Evolutionary conservation across 1,140 invertebrate genomes (phyloP).

Genomic region (Theocolax elegans): DNA sequence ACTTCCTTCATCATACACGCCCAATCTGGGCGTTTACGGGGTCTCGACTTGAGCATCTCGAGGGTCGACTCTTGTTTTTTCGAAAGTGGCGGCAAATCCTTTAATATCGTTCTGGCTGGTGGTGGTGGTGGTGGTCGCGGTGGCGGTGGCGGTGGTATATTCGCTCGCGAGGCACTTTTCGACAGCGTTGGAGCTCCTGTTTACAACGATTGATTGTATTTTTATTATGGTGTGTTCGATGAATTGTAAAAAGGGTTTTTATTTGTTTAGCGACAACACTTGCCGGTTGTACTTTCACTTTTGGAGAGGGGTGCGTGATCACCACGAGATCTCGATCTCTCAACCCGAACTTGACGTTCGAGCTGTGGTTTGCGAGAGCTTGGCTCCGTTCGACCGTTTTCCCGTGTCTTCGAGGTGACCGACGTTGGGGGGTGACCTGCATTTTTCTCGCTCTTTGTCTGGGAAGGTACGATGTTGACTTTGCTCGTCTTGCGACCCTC

Average conservation of each 20-base stretch:
- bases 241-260: no score
- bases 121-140: conserved; percentile 81
- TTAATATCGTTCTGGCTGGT: conserved; percentile 63
- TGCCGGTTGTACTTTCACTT: conserved; percentile 65
- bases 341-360: conserved; percentile 63
- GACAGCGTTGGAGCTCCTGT: conserved; percentile 64
- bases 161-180: conserved; percentile 64
- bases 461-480: conserved; percentile 66
- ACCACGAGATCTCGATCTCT: conserved; percentile 61
- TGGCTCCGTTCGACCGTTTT: conserved; percentile 63
- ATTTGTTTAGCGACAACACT: conserved; percentile 9
- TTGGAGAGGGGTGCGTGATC: conserved; percentile 62
- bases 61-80: conserved; percentile 71
- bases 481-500: conserved; percentile 63
- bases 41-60: conserved; percentile 76
- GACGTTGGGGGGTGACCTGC: conserved; percentile 52
- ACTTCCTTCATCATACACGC: conserved; percentile 90
- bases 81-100: conserved; percentile 66
- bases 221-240: no score
- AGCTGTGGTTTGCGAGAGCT: conserved; percentile 61
- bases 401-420: conserved; percentile 52
- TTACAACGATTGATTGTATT: not conserved
- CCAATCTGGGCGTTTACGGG: conserved; percentile 86
- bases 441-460: conserved; percentile 57
- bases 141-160: conserved; percentile 71